These are phyloP conservation scores for Holocentrus rufus DNA, from an alignment of 2,797 vertebrate species.

Conservation along the genomic window DNA sequence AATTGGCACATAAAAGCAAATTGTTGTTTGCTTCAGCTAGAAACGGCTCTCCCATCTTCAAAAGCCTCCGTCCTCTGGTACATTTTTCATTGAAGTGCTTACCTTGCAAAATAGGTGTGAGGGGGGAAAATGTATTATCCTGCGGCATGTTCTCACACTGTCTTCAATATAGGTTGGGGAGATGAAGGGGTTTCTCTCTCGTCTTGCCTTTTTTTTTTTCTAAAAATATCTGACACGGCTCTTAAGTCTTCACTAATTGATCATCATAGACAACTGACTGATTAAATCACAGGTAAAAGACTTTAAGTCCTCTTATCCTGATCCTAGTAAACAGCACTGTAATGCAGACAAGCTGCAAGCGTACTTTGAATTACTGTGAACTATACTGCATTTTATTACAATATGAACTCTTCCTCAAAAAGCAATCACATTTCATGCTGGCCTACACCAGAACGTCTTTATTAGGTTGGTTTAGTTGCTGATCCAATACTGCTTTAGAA, in stretches of 20 bases:
- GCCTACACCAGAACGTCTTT: constrained; percentile 44
- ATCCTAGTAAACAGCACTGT: neutral
- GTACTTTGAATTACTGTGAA: neutral
- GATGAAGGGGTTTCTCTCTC: constrained; percentile 31
- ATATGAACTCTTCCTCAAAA: constrained; percentile 30
- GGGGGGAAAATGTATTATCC: constrained; percentile 31
- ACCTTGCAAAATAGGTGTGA: constrained; percentile 53
- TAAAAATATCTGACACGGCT: constrained; percentile 1
- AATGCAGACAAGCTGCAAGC: constrained; percentile 21
- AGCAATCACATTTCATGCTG: constrained; percentile 54
- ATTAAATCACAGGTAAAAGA: constrained; percentile 19
- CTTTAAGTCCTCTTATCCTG: neutral
- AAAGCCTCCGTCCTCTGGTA: constrained; percentile 18
- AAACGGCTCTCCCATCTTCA: constrained; percentile 40
- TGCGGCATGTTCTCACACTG: constrained; percentile 43
- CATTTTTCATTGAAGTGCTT: constrained; percentile 57
- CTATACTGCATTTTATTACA: neutral
- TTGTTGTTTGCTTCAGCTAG: constrained; percentile 39
- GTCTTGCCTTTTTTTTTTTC: constrained; percentile 4
- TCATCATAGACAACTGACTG: constrained; percentile 12
- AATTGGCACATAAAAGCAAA: constrained; percentile 58
- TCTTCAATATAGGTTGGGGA: constrained; percentile 35
- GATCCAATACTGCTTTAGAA: constrained; percentile 40
- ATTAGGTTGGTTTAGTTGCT: constrained; percentile 49
- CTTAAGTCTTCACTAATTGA: constrained; percentile 10